Conservation (phyloP, 92 coral and sea anemone genomes). For the Phenganax marumi region DNA sequence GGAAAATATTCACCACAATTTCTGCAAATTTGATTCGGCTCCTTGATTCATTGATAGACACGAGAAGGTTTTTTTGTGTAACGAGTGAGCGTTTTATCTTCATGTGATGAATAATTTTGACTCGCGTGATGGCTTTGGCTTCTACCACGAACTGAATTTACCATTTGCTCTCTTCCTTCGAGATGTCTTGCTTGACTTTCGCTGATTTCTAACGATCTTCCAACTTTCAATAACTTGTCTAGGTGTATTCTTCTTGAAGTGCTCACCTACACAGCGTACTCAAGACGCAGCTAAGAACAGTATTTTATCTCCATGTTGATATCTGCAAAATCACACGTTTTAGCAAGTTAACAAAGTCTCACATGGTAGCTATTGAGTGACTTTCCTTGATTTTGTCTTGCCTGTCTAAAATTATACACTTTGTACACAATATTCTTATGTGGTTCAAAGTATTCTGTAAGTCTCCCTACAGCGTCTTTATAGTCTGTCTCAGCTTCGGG, state of each 20-base stretch:
- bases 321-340: slow-evolving; percentile 53
- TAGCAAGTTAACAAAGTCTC: slow-evolving; percentile 56
- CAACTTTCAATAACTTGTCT: slow-evolving; percentile 39
- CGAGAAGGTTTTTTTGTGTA: slow-evolving; percentile 12
- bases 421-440: slow-evolving; percentile 58
- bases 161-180: slow-evolving; percentile 31
- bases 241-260: slow-evolving; percentile 39
- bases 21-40: slow-evolving; percentile 24
- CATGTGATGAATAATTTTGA: slow-evolving; percentile 6
- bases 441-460: slow-evolving; percentile 59
- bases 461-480: slow-evolving; percentile 54
- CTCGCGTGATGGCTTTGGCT: slow-evolving; percentile 16
- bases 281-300: slow-evolving; percentile 32
- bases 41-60: not conserved
- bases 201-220: slow-evolving; percentile 47
- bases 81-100: slow-evolving; percentile 1
- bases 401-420: slow-evolving; percentile 62
- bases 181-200: slow-evolving; percentile 43
- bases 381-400: slow-evolving; percentile 65
- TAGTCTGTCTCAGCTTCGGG: slow-evolving; percentile 54
- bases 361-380: slow-evolving; percentile 61
- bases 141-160: slow-evolving; percentile 51
- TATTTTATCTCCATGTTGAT: slow-evolving; percentile 53
- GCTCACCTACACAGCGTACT: slow-evolving; percentile 41
- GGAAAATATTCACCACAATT: slow-evolving; percentile 60